Conservation (phyloP, 2,888 invertebrate genomes). For the Lasioglossum leucozonium region DNA sequence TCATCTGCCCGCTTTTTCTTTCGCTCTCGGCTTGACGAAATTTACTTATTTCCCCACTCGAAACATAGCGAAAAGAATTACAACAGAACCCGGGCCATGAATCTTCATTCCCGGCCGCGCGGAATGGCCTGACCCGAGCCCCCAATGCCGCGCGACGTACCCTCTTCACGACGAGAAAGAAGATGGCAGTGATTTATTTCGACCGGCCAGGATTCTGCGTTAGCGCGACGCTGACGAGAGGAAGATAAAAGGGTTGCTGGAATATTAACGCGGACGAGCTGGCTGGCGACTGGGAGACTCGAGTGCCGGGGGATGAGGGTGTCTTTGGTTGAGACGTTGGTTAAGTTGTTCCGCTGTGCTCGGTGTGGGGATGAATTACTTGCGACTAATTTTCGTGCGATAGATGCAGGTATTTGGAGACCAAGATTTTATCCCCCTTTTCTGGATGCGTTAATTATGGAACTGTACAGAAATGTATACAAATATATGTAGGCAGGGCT, state of each 20-base stretch:
- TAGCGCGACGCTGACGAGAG: not conserved
- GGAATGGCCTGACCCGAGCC: not conserved
- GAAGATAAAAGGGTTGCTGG: slow-evolving; percentile 6
- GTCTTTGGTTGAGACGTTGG: not conserved
- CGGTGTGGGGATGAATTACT: not conserved
- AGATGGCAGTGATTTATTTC: slow-evolving; percentile 26
- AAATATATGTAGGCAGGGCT: too few relatives aligned
- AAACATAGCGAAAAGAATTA: slow-evolving; percentile 34
- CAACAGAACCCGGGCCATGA: slow-evolving; percentile 3
- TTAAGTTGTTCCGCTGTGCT: not conserved
- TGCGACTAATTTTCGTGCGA: not conserved
- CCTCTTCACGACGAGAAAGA: not conserved
- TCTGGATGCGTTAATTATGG: too few relatives aligned
- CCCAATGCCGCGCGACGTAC: not conserved
- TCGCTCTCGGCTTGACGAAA: not conserved
- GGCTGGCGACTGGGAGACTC: not conserved
- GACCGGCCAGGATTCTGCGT: not conserved
- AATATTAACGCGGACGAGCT: not conserved
- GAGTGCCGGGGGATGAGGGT: not conserved
- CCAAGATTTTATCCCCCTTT: too few relatives aligned
- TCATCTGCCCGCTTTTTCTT: not conserved
- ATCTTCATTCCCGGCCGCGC: slow-evolving; percentile 11
- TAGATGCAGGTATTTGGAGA: not conserved
- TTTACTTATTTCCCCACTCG: slow-evolving; percentile 40
- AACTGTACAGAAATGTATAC: too few relatives aligned